Evolutionary conservation across 1,140 invertebrate species (phyloP).

Genomic region (Pachyrhynchus sulphureomaculatus): DNA sequence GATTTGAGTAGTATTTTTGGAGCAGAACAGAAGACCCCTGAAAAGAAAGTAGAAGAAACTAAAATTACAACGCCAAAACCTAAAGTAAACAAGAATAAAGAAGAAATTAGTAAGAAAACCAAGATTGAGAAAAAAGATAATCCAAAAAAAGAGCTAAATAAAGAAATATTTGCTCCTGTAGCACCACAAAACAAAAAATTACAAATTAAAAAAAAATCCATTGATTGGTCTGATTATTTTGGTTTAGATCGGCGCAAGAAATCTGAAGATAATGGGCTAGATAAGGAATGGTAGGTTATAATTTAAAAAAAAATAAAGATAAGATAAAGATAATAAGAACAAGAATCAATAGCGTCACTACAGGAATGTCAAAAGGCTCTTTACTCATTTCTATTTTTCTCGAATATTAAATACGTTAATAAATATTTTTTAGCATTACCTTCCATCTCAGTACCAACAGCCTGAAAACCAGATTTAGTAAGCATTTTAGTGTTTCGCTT

Average conservation of each 20-base stretch:
- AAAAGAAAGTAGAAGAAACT: conserved; percentile 4
- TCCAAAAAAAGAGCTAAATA: conserved; percentile 28
- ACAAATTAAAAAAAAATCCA: conserved; percentile 71
- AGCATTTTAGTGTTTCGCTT: too few species aligned
- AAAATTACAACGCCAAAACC: conserved; percentile 26
- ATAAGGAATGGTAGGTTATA: conserved; percentile 55
- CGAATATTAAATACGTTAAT: not conserved
- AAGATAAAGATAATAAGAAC: too few species aligned
- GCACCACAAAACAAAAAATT: conserved; percentile 54
- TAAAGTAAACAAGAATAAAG: not conserved
- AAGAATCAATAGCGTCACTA: too few species aligned
- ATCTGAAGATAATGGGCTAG: conserved; percentile 52
- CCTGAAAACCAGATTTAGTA: too few species aligned
- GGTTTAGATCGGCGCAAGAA: conserved; percentile 77
- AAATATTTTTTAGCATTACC: not conserved
- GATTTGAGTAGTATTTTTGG: conserved; percentile 60
- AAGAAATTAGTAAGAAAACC: conserved; percentile 17
- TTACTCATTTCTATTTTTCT: too few species aligned
- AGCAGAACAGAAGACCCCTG: conserved; percentile 35
- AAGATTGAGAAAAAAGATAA: conserved; percentile 34
- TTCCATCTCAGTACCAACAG: too few species aligned
- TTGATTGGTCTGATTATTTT: conserved; percentile 84
- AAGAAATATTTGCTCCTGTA: conserved; percentile 31
- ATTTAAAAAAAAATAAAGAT: too few species aligned
- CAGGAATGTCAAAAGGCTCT: too few species aligned